Conservation (phyloP, 1,140 invertebrate species). For the Archegozetes longisetosus region DNA sequence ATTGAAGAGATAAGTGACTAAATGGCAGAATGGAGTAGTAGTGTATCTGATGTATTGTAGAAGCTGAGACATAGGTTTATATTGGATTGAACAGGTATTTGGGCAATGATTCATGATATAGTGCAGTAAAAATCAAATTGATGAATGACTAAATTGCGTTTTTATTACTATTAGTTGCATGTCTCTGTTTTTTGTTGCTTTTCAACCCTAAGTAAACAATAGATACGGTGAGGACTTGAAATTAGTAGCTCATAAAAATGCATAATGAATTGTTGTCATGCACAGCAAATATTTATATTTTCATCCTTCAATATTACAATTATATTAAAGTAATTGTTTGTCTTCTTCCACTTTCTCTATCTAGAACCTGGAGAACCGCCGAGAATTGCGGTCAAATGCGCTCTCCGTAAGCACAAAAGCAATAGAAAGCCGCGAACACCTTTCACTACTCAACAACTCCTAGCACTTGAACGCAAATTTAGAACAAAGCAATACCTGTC, state of each 20-base stretch:
- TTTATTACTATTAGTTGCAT: not conserved
- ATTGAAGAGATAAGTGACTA: too few species aligned
- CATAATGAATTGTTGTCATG: not conserved
- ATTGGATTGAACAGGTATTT: too few species aligned
- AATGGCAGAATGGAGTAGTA: too few species aligned
- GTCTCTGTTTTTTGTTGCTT: not conserved
- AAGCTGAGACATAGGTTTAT: too few species aligned
- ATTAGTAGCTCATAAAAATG: not conserved
- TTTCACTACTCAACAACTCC: constrained; percentile 87
- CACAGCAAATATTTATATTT: not conserved
- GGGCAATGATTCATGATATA: not conserved
- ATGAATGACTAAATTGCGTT: not conserved
- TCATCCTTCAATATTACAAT: too few species aligned
- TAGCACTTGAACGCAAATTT: constrained; percentile 90
- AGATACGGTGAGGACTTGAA: not conserved
- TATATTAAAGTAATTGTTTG: too few species aligned
- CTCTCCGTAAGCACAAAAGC: constrained; percentile 81
- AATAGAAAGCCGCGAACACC: constrained; percentile 93
- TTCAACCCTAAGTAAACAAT: not conserved
- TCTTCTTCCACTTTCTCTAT: too few species aligned
- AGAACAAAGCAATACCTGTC: constrained; percentile 87
- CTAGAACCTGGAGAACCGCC: constrained; percentile 5
- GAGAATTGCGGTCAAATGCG: constrained; percentile 49
- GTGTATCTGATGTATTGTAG: too few species aligned
- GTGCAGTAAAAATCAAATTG: not conserved